Percentiles rank a stretch among this genome's conserved stretches.
phyloP scores from a whole-genome alignment of 2,113 vertebrate species.

The Cygnus buccinator region DNA sequence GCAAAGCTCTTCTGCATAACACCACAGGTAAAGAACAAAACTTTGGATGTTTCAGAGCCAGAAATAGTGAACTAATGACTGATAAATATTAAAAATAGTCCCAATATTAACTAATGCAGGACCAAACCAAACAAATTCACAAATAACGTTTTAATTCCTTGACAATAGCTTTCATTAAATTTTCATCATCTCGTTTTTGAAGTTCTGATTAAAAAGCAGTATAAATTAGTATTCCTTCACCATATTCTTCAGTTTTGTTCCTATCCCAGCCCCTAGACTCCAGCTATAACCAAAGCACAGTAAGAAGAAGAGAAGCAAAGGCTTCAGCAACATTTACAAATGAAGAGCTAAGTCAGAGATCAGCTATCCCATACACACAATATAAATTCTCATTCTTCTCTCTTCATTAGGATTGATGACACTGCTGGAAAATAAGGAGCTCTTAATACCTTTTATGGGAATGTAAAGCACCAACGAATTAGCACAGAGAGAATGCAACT shows the following conservation, averaged over 20 bases:
- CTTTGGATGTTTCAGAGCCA: background rate
- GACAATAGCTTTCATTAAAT: background rate
- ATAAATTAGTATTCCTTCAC: background rate
- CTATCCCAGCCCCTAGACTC: background rate
- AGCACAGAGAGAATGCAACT: constrained; percentile 40
- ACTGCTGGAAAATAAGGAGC: constrained; percentile 41
- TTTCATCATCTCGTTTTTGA: background rate
- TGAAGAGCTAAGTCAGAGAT: constrained; percentile 50
- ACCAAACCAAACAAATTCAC: background rate
- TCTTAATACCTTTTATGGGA: constrained; percentile 57
- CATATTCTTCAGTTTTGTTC: background rate
- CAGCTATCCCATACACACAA: background rate
- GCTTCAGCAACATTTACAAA: constrained; percentile 25
- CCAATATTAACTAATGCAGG: background rate
- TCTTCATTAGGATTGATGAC: constrained; percentile 58
- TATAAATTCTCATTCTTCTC: constrained; percentile 22
- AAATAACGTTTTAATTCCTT: background rate
- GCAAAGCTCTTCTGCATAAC: background rate
- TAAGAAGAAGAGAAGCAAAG: background rate
- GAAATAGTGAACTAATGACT: background rate
- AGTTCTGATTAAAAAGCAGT: background rate
- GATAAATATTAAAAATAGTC: background rate
- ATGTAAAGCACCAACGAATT: constrained; percentile 40
- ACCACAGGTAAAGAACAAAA: background rate
- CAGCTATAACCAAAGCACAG: background rate